These are phyloP conservation scores for Xerus inauris DNA, from an alignment of 2,113 vertebrate species.

Conservation along the genomic window DNA sequence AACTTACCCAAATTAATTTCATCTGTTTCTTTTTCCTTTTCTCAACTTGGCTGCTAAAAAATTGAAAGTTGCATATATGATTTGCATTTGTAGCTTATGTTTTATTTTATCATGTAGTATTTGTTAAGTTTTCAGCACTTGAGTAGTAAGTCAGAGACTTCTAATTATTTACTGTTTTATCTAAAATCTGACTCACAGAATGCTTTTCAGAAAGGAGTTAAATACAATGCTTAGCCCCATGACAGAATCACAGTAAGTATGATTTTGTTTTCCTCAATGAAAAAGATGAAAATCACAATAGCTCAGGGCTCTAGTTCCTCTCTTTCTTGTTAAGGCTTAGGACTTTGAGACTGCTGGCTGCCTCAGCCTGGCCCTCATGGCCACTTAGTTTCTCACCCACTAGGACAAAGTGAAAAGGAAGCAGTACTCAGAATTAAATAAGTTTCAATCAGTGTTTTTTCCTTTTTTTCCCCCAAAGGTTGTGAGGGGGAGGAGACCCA, in stretches of 20 bases:
- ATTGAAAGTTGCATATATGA: background rate
- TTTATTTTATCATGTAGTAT: background rate
- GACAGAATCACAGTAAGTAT: background rate
- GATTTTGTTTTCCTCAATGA: background rate
- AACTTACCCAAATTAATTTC: background rate
- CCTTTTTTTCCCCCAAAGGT: background rate
- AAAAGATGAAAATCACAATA: background rate
- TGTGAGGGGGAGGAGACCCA: background rate
- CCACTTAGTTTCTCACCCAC: background rate
- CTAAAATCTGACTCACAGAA: background rate
- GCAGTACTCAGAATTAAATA: background rate
- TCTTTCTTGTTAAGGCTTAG: background rate
- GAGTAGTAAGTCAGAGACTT: background rate
- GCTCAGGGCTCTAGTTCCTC: background rate
- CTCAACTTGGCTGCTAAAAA: background rate
- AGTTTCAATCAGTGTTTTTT: background rate
- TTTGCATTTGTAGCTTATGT: background rate
- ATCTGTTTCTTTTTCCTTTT: background rate
- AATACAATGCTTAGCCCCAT: background rate
- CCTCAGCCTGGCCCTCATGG: background rate
- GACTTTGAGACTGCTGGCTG: background rate
- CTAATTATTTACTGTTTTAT: background rate
- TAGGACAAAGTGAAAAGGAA: background rate
- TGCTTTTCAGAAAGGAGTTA: background rate
- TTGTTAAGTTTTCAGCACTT: background rate